Base-by-base conservation (phyloP, 2,888 invertebrate species). In the Cryptus armator region DNA sequence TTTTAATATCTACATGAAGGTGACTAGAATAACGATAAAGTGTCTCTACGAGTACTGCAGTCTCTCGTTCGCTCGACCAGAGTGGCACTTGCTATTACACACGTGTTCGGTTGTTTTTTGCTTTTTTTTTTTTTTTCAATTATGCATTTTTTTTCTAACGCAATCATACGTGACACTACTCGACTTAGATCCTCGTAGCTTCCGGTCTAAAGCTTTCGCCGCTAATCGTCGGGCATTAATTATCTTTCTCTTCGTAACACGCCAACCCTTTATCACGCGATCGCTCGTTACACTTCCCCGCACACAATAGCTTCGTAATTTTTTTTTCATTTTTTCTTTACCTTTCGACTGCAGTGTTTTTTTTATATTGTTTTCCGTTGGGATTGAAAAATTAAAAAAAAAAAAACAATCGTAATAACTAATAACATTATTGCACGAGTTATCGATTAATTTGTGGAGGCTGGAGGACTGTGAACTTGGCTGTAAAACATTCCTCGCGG, bases 401-500 rank as follows among this genome's bases (percentile, higher is more conserved):
- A n/a, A n/a, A 4, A 78, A 56, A 59, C 5, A 66, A 16, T 32
- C 0, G 67, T 59, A 48, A 16, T 29, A 43, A 64, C n/a, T 56
- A 59, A 59, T 68, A 84, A 66, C 29, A 70, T 71, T 75, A 79
- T 85, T 82, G 79, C 75, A 85, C 85, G 79, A 74, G 67, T 67
- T 46, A 64, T 66, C 32, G 86, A 89, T 92, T 92, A 92, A 91
- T 93, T 93, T 81, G 90, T 91, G 29, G 92, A 86, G 53, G 91
- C 91, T 59, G 92, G 90, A 83, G 93, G 92, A 89, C 91, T 92
- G 88, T 92, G 91, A 85, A 92, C 89, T 86, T 90, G 91, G 46
- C 91, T 88, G 86, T 92, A 92, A 87, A 92, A 93, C 83, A 92
- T 90, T 77, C 90, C 91, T 82, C 91, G 90, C 37, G 92, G 92